Percentiles rank a stretch among this genome's conserved stretches.
Conservation (phyloP, 1,140 invertebrate species). For the Solen grandis region DNA sequence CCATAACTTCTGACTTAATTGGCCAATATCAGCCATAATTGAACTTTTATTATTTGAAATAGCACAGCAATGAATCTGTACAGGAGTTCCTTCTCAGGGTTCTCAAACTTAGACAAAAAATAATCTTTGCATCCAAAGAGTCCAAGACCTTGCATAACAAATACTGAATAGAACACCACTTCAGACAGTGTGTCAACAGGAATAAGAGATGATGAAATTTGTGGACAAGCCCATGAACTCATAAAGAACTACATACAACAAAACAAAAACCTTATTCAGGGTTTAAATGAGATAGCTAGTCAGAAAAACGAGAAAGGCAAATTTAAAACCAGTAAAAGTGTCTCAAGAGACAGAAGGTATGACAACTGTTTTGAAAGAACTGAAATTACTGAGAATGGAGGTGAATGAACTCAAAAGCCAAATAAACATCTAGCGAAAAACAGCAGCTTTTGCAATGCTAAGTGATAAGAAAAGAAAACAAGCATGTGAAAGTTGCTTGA, state of each 20-base stretch:
- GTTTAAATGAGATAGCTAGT: background rate
- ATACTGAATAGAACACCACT: background rate
- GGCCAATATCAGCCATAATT: too few species aligned
- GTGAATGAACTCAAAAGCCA: constrained; percentile 19
- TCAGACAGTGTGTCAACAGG: background rate
- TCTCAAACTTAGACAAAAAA: background rate
- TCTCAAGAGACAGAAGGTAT: background rate
- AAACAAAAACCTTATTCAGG: background rate
- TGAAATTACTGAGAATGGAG: background rate
- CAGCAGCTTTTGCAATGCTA: too few species aligned
- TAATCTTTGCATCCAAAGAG: constrained; percentile 1
- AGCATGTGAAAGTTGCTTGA: too few species aligned
- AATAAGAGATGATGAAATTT: background rate
- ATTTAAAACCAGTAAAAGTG: background rate
- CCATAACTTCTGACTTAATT: too few species aligned
- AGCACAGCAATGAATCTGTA: too few species aligned
- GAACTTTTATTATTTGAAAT: too few species aligned
- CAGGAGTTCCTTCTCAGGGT: too few species aligned
- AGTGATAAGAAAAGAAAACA: too few species aligned
- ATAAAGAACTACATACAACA: background rate
- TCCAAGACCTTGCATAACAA: background rate
- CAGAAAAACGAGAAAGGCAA: background rate
- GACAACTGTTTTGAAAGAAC: constrained; percentile 1
- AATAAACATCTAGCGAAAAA: too few species aligned
- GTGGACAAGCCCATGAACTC: background rate